These are phyloP conservation scores for Gymnocypris eckloni DNA, from an alignment of 2,797 vertebrate genomes.

Conservation along the genomic window DNA sequence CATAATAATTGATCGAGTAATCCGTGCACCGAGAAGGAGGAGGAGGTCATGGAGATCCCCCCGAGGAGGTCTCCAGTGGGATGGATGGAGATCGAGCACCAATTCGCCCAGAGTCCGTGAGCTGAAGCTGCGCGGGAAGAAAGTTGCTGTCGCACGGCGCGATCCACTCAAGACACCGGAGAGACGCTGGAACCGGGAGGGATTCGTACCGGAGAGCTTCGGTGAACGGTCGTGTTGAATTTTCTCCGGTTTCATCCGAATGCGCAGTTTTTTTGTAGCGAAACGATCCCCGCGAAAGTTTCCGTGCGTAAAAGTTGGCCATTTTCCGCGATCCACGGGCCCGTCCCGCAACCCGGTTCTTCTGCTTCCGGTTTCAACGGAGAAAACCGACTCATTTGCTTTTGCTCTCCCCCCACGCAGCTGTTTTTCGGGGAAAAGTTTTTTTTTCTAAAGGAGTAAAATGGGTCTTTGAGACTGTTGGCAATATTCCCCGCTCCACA, in stretches of 20 bases:
- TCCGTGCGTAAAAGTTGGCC: slow-evolving; percentile 54
- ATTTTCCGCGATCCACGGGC: slow-evolving; percentile 73
- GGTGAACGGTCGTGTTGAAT: slow-evolving; percentile 60
- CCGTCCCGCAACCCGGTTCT: slow-evolving; percentile 69
- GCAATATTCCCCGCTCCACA: slow-evolving; percentile 80
- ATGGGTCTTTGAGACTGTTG: slow-evolving; percentile 85
- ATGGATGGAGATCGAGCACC: slow-evolving; percentile 62
- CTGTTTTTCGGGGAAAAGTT: slow-evolving; percentile 71
- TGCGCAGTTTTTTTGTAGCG: not conserved
- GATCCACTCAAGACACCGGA: slow-evolving; percentile 59
- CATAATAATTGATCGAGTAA: slow-evolving; percentile 45
- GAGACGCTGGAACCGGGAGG: slow-evolving; percentile 12
- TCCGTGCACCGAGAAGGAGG: slow-evolving; percentile 66
- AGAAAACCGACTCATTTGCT: slow-evolving; percentile 71
- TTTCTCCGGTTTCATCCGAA: not conserved
- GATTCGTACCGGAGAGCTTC: not conserved
- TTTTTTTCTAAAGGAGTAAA: slow-evolving; percentile 77
- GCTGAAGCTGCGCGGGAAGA: slow-evolving; percentile 69
- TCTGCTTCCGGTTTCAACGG: slow-evolving; percentile 78
- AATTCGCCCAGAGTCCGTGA: slow-evolving; percentile 43
- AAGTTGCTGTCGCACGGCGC: slow-evolving; percentile 57
- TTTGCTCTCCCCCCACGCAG: slow-evolving; percentile 67
- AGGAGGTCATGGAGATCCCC: slow-evolving; percentile 60
- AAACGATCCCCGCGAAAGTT: slow-evolving; percentile 47
- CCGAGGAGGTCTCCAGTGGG: slow-evolving; percentile 51